Evolutionary conservation across 2,888 invertebrate genomes (phyloP).

Genomic region (Ommatoiulus sabulosus): DNA sequence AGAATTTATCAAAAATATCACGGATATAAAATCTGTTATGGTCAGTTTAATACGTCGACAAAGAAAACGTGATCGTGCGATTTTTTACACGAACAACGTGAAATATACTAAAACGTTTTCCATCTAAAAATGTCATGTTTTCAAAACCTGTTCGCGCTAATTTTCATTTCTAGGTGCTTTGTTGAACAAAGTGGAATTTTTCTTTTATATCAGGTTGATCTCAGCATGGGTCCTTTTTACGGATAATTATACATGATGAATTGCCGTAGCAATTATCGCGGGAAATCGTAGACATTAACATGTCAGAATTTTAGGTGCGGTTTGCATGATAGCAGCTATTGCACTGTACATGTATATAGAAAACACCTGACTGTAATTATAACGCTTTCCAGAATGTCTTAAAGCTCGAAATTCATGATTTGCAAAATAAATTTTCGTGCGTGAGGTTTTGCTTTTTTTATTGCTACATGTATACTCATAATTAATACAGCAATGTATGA

Average conservation of each 20-base stretch:
- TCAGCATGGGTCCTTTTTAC: slow-evolving; percentile 36
- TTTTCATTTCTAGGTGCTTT: background rate
- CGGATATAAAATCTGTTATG: background rate
- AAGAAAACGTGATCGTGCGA: background rate
- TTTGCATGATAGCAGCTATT: background rate
- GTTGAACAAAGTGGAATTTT: slow-evolving; percentile 24
- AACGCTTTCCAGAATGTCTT: slow-evolving; percentile 1
- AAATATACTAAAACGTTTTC: background rate
- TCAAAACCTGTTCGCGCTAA: background rate
- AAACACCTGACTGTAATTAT: slow-evolving; percentile 24
- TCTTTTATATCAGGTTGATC: slow-evolving; percentile 42
- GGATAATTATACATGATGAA: slow-evolving; percentile 31
- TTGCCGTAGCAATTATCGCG: slow-evolving; percentile 17
- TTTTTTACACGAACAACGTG: background rate
- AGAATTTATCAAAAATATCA: background rate
- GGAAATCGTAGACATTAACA: slow-evolving; percentile 29
- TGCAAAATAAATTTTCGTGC: background rate
- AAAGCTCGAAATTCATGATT: background rate
- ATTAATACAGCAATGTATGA: background rate
- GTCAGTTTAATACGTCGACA: background rate
- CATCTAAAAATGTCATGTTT: background rate
- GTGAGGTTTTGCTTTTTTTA: background rate
- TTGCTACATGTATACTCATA: background rate
- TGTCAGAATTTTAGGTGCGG: slow-evolving; percentile 43
- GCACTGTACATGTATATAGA: background rate